phyloP scores from a whole-genome alignment of 1,140 invertebrate genomes.

The Drosophila navojoa region DNA sequence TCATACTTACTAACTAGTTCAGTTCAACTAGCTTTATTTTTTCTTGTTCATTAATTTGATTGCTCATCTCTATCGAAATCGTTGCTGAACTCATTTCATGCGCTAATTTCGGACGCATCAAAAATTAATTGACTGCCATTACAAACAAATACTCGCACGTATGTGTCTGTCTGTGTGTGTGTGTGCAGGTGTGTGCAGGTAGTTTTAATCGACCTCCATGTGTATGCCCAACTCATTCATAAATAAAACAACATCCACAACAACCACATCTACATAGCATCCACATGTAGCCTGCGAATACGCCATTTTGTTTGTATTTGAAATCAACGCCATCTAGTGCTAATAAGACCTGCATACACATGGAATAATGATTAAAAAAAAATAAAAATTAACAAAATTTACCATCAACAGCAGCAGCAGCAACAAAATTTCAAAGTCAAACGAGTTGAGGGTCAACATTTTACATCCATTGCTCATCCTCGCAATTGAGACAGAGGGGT shows the following conservation, averaged over 20 bases:
- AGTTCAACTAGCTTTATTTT: not conserved
- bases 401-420: not conserved
- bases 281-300: conserved; percentile 12
- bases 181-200: conserved; percentile 25
- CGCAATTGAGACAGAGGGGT: conserved; percentile 4
- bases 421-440: conserved; percentile 40
- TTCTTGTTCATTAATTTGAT: not conserved
- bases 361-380: not conserved
- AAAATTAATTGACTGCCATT: conserved; percentile 48
- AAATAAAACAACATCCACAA: conserved; percentile 47
- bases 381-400: not conserved
- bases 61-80: conserved; percentile 37
- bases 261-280: conserved; percentile 12
- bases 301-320: conserved; percentile 56
- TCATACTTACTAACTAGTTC: too few relatives aligned
- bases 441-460: conserved; percentile 49
- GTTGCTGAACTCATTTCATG: conserved; percentile 40
- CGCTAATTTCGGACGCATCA: conserved; percentile 50
- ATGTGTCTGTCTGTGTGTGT: conserved; percentile 1
- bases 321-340: conserved; percentile 65
- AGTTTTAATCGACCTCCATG: conserved; percentile 49
- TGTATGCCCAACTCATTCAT: conserved; percentile 59
- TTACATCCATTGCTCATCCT: conserved; percentile 42
- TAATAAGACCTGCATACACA: conserved; percentile 61
- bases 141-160: not conserved